A percentile compares a stretch with the other conserved stretches of the same genome.
phyloP scores from a whole-genome alignment of 2,888 invertebrate genomes.

The Aleiodes alternator region DNA sequence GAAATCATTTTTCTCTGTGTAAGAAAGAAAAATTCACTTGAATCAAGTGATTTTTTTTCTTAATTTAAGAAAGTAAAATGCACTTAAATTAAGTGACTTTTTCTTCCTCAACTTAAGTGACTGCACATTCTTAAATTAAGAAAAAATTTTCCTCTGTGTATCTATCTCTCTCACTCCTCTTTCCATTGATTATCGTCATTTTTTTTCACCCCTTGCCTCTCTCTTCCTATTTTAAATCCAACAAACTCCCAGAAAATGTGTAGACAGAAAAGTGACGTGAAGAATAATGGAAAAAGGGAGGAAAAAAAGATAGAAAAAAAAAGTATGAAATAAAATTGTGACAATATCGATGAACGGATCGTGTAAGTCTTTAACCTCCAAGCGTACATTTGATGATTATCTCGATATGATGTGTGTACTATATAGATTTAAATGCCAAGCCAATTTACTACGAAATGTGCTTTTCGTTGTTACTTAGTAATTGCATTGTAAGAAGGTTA shows the following conservation, averaged over 20 bases:
- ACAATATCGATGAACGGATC: constrained; percentile 28
- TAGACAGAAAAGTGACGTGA: background rate
- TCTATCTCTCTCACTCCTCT: constrained; percentile 19
- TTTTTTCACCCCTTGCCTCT: too few relatives aligned
- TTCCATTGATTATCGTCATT: constrained; percentile 17
- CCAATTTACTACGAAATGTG: constrained; percentile 2
- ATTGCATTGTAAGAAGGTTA: constrained; percentile 22
- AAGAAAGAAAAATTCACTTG: too few relatives aligned
- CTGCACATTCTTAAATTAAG: too few relatives aligned
- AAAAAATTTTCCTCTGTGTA: too few relatives aligned
- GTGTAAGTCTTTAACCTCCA: constrained; percentile 21
- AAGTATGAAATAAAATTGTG: constrained; percentile 1
- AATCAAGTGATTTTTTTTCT: too few relatives aligned
- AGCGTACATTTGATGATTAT: constrained; percentile 6
- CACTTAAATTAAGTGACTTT: too few relatives aligned
- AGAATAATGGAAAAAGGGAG: background rate
- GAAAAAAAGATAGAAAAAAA: background rate
- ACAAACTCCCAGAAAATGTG: background rate
- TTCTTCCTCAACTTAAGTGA: too few relatives aligned
- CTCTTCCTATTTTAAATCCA: background rate
- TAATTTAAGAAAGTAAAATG: too few relatives aligned
- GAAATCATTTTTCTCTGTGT: too few relatives aligned
- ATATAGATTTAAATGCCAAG: background rate
- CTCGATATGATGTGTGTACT: constrained; percentile 8
- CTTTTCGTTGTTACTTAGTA: constrained; percentile 11